These are phyloP conservation scores for Leptopilina clavipes DNA, from an alignment of 1,140 invertebrate species.

Conservation along the genomic window DNA sequence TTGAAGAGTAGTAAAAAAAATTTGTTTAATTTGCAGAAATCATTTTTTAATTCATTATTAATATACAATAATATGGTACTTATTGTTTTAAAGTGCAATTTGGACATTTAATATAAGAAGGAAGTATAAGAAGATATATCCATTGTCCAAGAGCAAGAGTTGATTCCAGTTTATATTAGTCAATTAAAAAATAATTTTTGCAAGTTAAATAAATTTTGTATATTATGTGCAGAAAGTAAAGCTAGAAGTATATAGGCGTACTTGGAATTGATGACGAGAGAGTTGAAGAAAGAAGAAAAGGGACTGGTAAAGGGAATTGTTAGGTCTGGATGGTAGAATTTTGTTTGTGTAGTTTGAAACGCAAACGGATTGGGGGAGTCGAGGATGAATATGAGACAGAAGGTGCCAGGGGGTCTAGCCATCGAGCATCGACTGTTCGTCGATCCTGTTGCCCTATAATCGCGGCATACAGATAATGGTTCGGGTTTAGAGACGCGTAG, in stretches of 20 bases:
- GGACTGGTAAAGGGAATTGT: constrained; percentile 7
- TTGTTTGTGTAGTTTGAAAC: constrained; percentile 59
- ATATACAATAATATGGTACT: too few species aligned
- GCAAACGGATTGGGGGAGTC: constrained; percentile 25
- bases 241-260: background rate
- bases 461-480: constrained; percentile 61
- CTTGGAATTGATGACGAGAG: background rate
- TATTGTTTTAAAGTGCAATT: too few species aligned
- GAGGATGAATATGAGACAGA: constrained; percentile 36
- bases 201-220: too few species aligned
- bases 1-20: too few species aligned
- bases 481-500: constrained; percentile 56
- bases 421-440: constrained; percentile 58
- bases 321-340: constrained; percentile 41
- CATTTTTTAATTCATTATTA: too few species aligned
- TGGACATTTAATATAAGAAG: too few species aligned
- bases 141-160: too few species aligned
- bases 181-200: too few species aligned
- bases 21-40: too few species aligned
- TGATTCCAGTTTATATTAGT: too few species aligned
- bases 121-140: too few species aligned
- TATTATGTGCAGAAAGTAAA: too few species aligned
- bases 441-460: constrained; percentile 64
- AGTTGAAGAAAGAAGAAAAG: background rate
- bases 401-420: constrained; percentile 55